These are phyloP conservation scores for Drepana arcuata DNA, from an alignment of 1,140 invertebrate genomes.

Conservation along the genomic window DNA sequence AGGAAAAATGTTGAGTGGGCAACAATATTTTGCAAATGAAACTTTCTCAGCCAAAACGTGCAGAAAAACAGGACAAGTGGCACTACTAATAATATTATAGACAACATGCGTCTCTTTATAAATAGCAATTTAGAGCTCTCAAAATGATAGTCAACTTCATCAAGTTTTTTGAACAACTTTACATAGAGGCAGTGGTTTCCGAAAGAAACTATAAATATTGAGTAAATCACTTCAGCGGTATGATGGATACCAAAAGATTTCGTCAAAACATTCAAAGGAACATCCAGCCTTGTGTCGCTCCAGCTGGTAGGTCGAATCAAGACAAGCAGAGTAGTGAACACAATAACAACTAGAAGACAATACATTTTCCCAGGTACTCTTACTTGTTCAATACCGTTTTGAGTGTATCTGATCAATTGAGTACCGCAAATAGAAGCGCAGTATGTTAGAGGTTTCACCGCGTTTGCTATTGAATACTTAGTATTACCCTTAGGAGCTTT, in stretches of 20 bases:
- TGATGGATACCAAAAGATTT: slow-evolving; percentile 26
- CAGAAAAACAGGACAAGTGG: slow-evolving; percentile 14
- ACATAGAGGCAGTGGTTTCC: slow-evolving; percentile 22
- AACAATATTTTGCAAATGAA: slow-evolving; percentile 20
- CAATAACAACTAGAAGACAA: slow-evolving; percentile 19
- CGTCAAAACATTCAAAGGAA: slow-evolving; percentile 36
- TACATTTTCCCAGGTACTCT: slow-evolving; percentile 24
- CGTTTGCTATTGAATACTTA: slow-evolving; percentile 18
- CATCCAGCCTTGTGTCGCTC: slow-evolving; percentile 23
- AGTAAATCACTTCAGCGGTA: slow-evolving; percentile 30
- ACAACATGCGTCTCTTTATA: slow-evolving; percentile 15
- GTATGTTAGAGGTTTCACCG: slow-evolving; percentile 33
- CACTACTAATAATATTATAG: slow-evolving; percentile 19
- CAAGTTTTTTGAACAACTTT: slow-evolving; percentile 28
- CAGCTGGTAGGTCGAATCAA: slow-evolving; percentile 23
- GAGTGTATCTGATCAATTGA: slow-evolving; percentile 22
- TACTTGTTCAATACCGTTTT: slow-evolving; percentile 15
- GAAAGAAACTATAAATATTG: slow-evolving; percentile 25
- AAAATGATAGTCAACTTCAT: slow-evolving; percentile 30
- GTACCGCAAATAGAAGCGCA: slow-evolving; percentile 33
- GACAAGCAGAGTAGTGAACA: slow-evolving; percentile 7
- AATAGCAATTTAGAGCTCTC: slow-evolving; percentile 17
- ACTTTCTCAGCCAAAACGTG: slow-evolving; percentile 20
- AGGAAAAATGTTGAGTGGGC: slow-evolving; percentile 25
- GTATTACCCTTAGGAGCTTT: slow-evolving; percentile 7